Evolutionary conservation across 2,797 vertebrate genomes (phyloP).

Genomic region (Euthynnus affinis): DNA sequence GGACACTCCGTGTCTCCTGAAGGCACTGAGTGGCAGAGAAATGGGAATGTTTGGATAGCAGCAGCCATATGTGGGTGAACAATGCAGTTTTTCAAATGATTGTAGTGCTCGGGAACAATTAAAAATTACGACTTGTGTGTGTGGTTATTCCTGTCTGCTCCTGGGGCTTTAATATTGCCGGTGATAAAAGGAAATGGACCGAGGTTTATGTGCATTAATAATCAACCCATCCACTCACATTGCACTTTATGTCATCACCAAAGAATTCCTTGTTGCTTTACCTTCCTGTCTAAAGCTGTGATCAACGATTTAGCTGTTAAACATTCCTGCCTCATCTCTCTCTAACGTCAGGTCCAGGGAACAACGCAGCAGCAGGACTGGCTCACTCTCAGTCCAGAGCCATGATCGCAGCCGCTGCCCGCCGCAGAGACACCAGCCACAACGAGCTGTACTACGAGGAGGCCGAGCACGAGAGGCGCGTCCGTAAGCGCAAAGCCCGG

Average conservation of each 20-base stretch:
- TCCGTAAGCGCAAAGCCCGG: slow-evolving; percentile 93
- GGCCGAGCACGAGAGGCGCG: slow-evolving; percentile 93
- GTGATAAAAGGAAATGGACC: slow-evolving; percentile 47
- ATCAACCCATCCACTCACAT: slow-evolving; percentile 22
- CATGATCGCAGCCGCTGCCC: slow-evolving; percentile 93
- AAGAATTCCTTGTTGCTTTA: slow-evolving; percentile 3
- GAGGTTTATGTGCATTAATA: slow-evolving; percentile 35
- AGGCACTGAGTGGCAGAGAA: slow-evolving; percentile 41
- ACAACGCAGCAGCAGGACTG: slow-evolving; percentile 87
- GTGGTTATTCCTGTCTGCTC: slow-evolving; percentile 16
- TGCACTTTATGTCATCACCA: slow-evolving; percentile 50
- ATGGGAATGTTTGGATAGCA: slow-evolving; percentile 64
- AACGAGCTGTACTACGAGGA: slow-evolving; percentile 98
- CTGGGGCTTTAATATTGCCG: slow-evolving; percentile 8
- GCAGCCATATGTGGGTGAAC: slow-evolving; percentile 12
- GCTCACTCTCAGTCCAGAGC: slow-evolving; percentile 91
- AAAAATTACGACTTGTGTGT: background rate
- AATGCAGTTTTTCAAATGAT: slow-evolving; percentile 10
- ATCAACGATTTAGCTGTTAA: background rate
- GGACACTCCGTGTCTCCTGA: slow-evolving; percentile 29
- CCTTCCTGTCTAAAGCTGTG: background rate
- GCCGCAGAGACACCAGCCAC: slow-evolving; percentile 93
- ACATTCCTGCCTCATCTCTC: background rate
- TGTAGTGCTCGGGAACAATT: background rate
- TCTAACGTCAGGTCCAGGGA: slow-evolving; percentile 83